These are phyloP conservation scores for Champsocephalus esox DNA, from an alignment of 2,797 vertebrate genomes.

Conservation along the genomic window DNA sequence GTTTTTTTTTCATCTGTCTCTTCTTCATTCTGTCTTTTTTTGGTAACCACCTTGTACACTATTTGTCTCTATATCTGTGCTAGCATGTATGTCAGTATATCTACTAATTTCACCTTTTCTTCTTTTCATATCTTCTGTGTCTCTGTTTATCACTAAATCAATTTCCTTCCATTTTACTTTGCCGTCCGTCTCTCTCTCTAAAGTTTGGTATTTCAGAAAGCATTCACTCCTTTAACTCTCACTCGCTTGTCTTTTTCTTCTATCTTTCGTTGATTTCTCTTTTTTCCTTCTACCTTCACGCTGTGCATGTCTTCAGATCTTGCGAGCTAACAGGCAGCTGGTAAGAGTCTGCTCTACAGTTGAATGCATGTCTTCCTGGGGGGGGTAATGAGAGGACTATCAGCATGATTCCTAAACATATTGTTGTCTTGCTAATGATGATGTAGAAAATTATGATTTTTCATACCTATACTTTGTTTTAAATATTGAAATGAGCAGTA, in stretches of 20 bases:
- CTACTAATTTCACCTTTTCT: conserved; percentile 5
- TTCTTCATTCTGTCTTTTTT: conserved; percentile 39
- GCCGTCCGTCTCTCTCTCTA: conserved; percentile 44
- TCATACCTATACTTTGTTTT: not conserved
- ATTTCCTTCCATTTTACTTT: conserved; percentile 34
- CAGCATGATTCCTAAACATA: conserved; percentile 17
- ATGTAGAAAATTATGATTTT: conserved; percentile 1
- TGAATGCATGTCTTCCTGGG: conserved; percentile 64
- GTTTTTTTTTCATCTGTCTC: conserved; percentile 18
- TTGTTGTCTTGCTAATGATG: conserved; percentile 15
- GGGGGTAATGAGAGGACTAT: conserved; percentile 49
- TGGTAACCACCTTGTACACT: conserved; percentile 23
- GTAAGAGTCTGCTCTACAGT: conserved; percentile 85
- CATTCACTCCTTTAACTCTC: conserved; percentile 56
- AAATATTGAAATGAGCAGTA: not conserved
- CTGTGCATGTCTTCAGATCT: conserved; percentile 93
- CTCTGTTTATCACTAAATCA: conserved; percentile 7
- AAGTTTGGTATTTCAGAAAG: conserved; percentile 47
- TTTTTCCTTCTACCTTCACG: conserved; percentile 80
- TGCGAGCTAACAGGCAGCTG: conserved; percentile 95
- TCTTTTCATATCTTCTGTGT: conserved; percentile 12
- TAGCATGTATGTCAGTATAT: conserved; percentile 31
- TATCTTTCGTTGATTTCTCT: conserved; percentile 71
- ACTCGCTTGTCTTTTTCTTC: conserved; percentile 54
- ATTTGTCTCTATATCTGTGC: conserved; percentile 6